These are phyloP conservation scores for Carlito syrichta DNA, from an alignment of 2,113 vertebrate genomes.

Conservation along the genomic window DNA sequence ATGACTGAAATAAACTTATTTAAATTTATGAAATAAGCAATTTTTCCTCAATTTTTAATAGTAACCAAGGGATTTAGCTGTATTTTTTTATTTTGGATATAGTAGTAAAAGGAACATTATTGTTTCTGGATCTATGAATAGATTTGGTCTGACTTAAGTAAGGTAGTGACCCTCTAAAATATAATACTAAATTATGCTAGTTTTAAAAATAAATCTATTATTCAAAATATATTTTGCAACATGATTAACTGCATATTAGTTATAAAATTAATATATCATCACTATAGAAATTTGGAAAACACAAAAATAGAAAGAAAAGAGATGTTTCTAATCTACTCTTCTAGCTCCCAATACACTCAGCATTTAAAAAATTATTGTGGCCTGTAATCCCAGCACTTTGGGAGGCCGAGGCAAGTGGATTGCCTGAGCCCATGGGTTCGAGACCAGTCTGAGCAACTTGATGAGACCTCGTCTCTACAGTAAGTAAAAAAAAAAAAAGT, in stretches of 20 bases:
- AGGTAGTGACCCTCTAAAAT: neutral
- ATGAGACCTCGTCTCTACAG: too few relatives aligned
- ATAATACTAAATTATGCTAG: neutral
- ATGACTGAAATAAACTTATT: too few relatives aligned
- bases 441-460: too few relatives aligned
- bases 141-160: neutral
- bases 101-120: neutral
- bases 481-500: too few relatives aligned
- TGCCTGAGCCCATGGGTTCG: too few relatives aligned
- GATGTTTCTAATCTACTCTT: neutral
- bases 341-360: neutral
- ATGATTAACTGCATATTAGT: neutral
- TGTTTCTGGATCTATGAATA: neutral
- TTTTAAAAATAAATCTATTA: neutral
- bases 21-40: neutral
- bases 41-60: neutral
- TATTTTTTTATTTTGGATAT: neutral
- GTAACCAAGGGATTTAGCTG: neutral
- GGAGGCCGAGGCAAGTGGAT: too few relatives aligned
- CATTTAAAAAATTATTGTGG: neutral
- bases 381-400: too few relatives aligned
- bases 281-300: neutral
- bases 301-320: neutral
- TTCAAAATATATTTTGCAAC: neutral
- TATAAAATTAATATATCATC: neutral